Base-by-base conservation (phyloP, 2,113 vertebrate species). In the Gambusia affinis region DNA sequence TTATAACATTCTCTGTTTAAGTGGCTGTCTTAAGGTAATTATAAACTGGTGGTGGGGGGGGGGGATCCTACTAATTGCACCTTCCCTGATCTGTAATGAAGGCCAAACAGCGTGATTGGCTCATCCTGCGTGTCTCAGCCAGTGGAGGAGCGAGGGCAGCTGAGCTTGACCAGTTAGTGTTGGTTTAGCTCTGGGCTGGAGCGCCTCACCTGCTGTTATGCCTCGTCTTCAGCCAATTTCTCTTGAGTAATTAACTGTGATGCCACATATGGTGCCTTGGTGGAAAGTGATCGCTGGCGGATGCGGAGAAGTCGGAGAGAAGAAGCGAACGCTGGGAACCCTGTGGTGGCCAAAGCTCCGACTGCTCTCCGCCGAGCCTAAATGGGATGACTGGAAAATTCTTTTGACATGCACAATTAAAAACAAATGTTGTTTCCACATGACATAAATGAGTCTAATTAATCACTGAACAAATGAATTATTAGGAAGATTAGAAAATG, bases 1-100 rank as follows among this genome's bases (percentile, higher is more conserved):
- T 90, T 89, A 90, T 89, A 83, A 79, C 64, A 57, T 77, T 78
- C 81, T 85, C 71, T 78, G 79, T 88, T 92, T 93, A 90, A 94
- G 88, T 89, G 91, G 88, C 83, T 89, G 90, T 92, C 89, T 94
- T 92, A 92, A 92, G 92, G 89, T 94, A 93, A 93, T 93, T 92
- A 92, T 83, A 75, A 88, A 88, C 79, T 69, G 27, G 81, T 76
- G 75, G 80, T 88, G 84, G 64, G 80, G 89, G 84, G 64, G 89
- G 74, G 74, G 57, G 72, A 60, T 78, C 72, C 77, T 73, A 12
- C 90, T 94, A 93, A 94, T 93, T 92, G 92, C 91, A 85, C 87
- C 86, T 91, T 88, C 87, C 85, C 87, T 93, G 92, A 93, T 92
- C 91, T 89, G 87, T 92, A 90, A 90, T 90, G 90, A 89, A 89